Percentiles rank a stretch among this genome's conserved stretches.
These are phyloP conservation scores for Hydractinia echinata DNA, from an alignment of 30 jellyfish, hydroid and myxozoan genomes.

Conservation along the genomic window DNA sequence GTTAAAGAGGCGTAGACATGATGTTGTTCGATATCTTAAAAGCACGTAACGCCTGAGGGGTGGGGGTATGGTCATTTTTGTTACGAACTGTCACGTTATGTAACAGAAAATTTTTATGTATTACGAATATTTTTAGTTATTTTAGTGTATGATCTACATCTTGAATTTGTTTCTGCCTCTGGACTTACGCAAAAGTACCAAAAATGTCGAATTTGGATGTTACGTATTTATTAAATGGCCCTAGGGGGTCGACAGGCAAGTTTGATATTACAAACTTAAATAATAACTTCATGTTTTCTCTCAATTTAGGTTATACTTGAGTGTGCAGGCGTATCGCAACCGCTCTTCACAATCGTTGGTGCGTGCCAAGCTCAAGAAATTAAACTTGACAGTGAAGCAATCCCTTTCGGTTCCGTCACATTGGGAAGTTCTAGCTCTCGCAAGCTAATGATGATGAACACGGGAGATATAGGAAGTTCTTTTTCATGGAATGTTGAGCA, in stretches of 20 bases:
- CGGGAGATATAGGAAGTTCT: slow-evolving; percentile 87
- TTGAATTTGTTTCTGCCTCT: too few species aligned
- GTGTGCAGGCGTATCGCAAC: slow-evolving; percentile 87
- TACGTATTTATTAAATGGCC: neutral
- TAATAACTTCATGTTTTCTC: neutral
- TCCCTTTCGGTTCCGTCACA: slow-evolving; percentile 95
- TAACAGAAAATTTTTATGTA: too few species aligned
- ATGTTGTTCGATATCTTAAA: too few species aligned
- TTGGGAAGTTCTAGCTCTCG: slow-evolving; percentile 89
- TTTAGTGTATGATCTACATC: too few species aligned
- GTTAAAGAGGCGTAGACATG: too few species aligned
- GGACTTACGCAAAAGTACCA: too few species aligned
- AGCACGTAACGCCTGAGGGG: too few species aligned
- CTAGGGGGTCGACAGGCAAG: too few species aligned
- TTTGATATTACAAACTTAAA: neutral
- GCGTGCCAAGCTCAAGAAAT: slow-evolving; percentile 87
- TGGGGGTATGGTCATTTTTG: too few species aligned
- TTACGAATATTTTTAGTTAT: too few species aligned
- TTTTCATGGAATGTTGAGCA: slow-evolving; percentile 83
- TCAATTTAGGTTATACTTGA: slow-evolving; percentile 65
- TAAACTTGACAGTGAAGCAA: slow-evolving; percentile 78
- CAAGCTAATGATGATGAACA: slow-evolving; percentile 73
- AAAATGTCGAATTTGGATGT: neutral
- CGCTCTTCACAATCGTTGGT: slow-evolving; percentile 68
- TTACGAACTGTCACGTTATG: too few species aligned